Percentiles rank a stretch among this genome's conserved stretches.
Conservation (phyloP, 2,113 vertebrate species). For the Triplophysa dalaica region DNA sequence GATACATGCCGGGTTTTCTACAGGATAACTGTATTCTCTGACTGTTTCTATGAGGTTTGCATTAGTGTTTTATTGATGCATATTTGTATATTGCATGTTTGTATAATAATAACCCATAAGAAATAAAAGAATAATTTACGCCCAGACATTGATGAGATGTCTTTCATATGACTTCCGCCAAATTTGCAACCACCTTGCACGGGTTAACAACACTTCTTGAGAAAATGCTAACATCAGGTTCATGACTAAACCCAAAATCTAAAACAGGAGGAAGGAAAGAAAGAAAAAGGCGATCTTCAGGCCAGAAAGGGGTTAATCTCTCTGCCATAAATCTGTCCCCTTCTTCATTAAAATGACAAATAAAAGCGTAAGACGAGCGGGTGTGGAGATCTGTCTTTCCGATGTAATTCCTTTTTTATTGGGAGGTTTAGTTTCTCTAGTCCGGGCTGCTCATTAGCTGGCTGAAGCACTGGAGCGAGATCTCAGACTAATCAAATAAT, state of each 20-base stretch:
- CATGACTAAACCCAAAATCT: background rate
- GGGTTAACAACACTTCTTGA: too few relatives aligned
- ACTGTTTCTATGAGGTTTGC: background rate
- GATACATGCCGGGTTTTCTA: background rate
- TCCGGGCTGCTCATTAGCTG: slow-evolving; percentile 60
- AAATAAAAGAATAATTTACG: too few relatives aligned
- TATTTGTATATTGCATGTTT: too few relatives aligned
- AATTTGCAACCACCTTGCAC: too few relatives aligned
- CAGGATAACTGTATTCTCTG: background rate
- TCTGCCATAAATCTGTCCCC: slow-evolving; percentile 1
- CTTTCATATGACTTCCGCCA: too few relatives aligned
- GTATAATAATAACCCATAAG: too few relatives aligned
- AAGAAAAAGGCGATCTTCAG: background rate
- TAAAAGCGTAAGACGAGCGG: slow-evolving; percentile 5
- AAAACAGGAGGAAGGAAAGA: too few relatives aligned
- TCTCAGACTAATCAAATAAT: slow-evolving; percentile 76
- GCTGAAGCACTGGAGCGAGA: slow-evolving; percentile 65
- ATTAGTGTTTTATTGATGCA: background rate
- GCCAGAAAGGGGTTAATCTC: slow-evolving; percentile 17
- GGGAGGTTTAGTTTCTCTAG: slow-evolving; percentile 58
- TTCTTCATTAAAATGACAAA: slow-evolving; percentile 52
- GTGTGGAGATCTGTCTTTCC: slow-evolving; percentile 2
- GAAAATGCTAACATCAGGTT: background rate
- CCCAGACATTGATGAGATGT: too few relatives aligned
- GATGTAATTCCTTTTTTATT: slow-evolving; percentile 51